Base-by-base conservation (phyloP, 2,888 invertebrate species). In the Elegia similella region DNA sequence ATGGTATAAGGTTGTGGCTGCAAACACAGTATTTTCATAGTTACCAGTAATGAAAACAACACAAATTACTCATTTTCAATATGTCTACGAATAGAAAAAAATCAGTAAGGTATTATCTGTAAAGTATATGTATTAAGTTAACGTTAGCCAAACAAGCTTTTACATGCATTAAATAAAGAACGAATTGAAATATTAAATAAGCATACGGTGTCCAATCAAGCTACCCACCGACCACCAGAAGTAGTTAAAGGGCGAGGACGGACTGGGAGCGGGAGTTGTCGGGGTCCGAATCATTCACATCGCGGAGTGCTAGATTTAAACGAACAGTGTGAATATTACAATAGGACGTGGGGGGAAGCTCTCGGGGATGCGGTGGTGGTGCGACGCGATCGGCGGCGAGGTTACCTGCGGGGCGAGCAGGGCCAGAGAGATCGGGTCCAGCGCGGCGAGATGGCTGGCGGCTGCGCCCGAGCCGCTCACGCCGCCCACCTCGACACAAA, bases 401-500 rank as follows among this genome's bases (percentile, higher is more conserved):
- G 73, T 88, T 90, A 91, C 91, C 90, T 90, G 91, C 86, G 90
- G 91, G 73, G 89, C 87, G 84, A 91, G 90, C 84, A 90, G 83
- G 75, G 91, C 91, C 80, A 91, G 89, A 81, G 88, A 88, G 88
- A 92, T 86, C 80, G 92, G 92, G 85, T 92, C 92, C 86, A 92
- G 85, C 79, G 92, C 92, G 80, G 92, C 82, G 86, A 92, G 91
- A 84, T 92, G 92, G 80, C 92, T 83, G 78, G 92, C 88, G 70
- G 91, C 91, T 75, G 91, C 92, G 74, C 88, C 88, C 79, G 92
- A 84, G 80, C 89, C 89, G 88, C 89, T 87, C 88, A 92, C 82
- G 87, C 92, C 92, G 82, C 92, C 92, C 89, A 93, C 92, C 93
- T 93, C 92, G 84, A 92, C 91, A 92, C 92, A 92, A 85, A 88